Conservation (phyloP, 1,140 invertebrate genomes). For the Capitella teleta region DNA sequence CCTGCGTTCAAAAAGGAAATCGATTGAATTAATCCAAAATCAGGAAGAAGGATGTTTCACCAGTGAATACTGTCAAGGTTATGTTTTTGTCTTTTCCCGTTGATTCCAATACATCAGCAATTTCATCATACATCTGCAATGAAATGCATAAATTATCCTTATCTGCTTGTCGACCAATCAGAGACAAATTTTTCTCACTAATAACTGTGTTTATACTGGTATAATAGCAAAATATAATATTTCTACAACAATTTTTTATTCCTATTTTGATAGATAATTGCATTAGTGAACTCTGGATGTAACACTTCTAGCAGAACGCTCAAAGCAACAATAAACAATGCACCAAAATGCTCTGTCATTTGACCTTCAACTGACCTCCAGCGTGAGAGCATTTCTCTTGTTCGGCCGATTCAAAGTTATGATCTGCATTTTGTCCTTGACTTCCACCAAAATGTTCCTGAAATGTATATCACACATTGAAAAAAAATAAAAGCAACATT, state of each 20-base stretch:
- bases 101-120: slow-evolving; percentile 54
- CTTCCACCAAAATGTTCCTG: slow-evolving; percentile 1
- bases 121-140: slow-evolving; percentile 55
- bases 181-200: too few species aligned
- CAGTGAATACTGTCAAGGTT: slow-evolving; percentile 1
- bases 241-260: too few species aligned
- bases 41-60: background rate
- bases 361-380: slow-evolving; percentile 30
- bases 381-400: slow-evolving; percentile 67
- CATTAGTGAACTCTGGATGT: too few species aligned
- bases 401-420: slow-evolving; percentile 53
- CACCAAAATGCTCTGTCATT: too few species aligned
- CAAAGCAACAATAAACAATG: too few species aligned
- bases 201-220: too few species aligned
- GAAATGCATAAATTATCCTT: background rate
- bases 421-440: slow-evolving; percentile 47
- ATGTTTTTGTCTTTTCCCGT: slow-evolving; percentile 54
- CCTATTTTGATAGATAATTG: too few species aligned
- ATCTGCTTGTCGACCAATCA: background rate
- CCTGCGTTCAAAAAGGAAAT: slow-evolving; percentile 30
- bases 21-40: background rate
- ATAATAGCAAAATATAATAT: too few species aligned
- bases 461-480: too few species aligned
- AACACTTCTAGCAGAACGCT: too few species aligned
- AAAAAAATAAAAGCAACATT: too few species aligned